A percentile compares a stretch with the other conserved stretches of the same genome.
phyloP scores from a whole-genome alignment of 2,113 vertebrate species.

The Rhea americana region DNA sequence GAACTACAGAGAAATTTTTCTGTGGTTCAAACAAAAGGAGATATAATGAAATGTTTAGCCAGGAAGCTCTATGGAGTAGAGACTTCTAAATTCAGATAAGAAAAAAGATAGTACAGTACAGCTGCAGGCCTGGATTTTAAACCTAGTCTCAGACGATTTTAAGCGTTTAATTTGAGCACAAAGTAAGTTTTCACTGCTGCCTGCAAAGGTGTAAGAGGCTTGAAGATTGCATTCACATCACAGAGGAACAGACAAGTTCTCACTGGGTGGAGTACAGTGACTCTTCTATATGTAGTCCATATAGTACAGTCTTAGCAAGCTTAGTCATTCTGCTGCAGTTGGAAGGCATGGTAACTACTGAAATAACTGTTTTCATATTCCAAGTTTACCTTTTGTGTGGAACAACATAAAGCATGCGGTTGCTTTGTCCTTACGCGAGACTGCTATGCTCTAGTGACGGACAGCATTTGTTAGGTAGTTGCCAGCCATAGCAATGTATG shows the following conservation, averaged over 20 bases:
- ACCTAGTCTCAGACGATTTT: not conserved
- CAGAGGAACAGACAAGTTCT: not conserved
- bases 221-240: not conserved
- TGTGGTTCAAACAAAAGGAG: not conserved
- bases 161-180: not conserved
- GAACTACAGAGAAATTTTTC: not conserved
- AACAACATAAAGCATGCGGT: not conserved
- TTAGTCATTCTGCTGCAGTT: constrained; percentile 35
- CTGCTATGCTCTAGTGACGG: not conserved
- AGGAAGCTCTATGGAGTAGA: not conserved
- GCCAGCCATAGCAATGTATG: not conserved
- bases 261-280: not conserved
- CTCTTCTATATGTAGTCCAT: not conserved
- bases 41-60: not conserved
- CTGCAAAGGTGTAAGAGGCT: not conserved
- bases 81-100: not conserved
- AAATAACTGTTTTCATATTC: not conserved
- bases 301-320: not conserved
- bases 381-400: not conserved
- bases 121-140: constrained; percentile 3
- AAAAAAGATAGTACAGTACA: not conserved
- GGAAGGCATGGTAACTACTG: constrained; percentile 26
- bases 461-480: not conserved
- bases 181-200: not conserved
- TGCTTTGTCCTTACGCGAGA: not conserved